Percentiles rank a stretch among this genome's conserved stretches.
These are phyloP conservation scores for Carcina quercana DNA, from an alignment of 2,888 invertebrate genomes.

Conservation along the genomic window DNA sequence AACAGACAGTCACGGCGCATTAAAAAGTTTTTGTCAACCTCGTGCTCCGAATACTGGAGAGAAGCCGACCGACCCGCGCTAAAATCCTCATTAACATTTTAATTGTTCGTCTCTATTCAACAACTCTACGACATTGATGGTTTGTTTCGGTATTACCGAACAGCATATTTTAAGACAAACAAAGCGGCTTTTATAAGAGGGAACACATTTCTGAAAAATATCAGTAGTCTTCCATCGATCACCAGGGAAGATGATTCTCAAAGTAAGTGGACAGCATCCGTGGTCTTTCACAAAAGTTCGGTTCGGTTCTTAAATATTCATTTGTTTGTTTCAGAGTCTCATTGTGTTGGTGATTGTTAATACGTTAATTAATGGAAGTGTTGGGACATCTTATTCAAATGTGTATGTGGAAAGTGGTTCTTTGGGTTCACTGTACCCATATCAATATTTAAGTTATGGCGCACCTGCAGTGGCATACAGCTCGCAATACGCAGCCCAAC, in stretches of 20 bases:
- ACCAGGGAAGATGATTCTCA: constrained; percentile 59
- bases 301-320: constrained; percentile 1
- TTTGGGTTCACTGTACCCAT: constrained; percentile 26
- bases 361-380: constrained; percentile 25
- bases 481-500: constrained; percentile 32
- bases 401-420: constrained; percentile 41
- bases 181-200: constrained; percentile 60
- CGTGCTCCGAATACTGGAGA: constrained; percentile 55
- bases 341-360: constrained; percentile 25
- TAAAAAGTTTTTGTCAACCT: constrained; percentile 44
- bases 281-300: constrained; percentile 6
- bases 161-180: constrained; percentile 59
- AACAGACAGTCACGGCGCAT: constrained; percentile 44
- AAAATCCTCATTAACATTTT: constrained; percentile 65
- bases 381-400: constrained; percentile 44
- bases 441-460: constrained; percentile 42
- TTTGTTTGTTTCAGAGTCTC: constrained; percentile 35
- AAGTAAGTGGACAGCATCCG: constrained; percentile 40
- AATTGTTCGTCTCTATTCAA: constrained; percentile 63
- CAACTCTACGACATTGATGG: constrained; percentile 64
- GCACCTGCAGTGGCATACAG: constrained; percentile 29
- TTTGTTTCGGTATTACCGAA: constrained; percentile 70
- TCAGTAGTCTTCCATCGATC: constrained; percentile 59
- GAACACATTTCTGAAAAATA: constrained; percentile 48
- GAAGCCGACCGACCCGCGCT: constrained; percentile 39